Evolutionary conservation across 2,888 invertebrate species (phyloP), one percentile per base, ranked within the genome.

Genomic region (Apotomis capreana): DNA sequence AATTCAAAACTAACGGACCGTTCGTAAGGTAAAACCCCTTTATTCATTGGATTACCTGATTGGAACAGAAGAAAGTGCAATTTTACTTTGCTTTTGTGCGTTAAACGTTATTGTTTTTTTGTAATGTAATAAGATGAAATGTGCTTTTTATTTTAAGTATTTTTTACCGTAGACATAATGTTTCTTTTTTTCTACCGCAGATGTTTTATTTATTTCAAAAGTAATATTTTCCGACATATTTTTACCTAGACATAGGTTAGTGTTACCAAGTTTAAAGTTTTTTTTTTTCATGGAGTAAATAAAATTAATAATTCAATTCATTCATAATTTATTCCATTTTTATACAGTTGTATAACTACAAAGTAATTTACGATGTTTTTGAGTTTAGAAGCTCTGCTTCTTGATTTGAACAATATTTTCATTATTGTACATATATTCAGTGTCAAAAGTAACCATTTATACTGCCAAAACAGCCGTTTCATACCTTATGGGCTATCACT

Each of bases 311-410:
- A 40, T 44, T 26, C 26, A 26, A 37, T 55, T 57, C 55, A 46
- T 55, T 57, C 55, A 55, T 55, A 9, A 46, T 65, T 65, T 65
- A 65, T 65, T 55, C 54, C 5, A 44, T 44, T 65, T 26, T 44
- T 65, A 26, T 37, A 65, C 55, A 55, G 26, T 36, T n/a, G 12
- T 61, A 5, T 37, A 44, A 40, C 36, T 36, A 55, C n/a, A 63
- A 26, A 12, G 15, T 44, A 55, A 36, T 12, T 49, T 49, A n/a
- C 49, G 10, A 15, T 36, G 15, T 13, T 12, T 4, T 40, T 40
- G 52, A 55, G 5, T 37, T n/a, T 40, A 10, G 13, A 64, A 54
- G 37, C 54, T 54, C 10, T 51, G 40, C 40, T 64, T 64, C 10
- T 37, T 12, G 4, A 13, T 63, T 54, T 54, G 37, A 63, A 54